phyloP scores from a whole-genome alignment of 2,797 vertebrate species.

The Bradypodion ventrale region DNA sequence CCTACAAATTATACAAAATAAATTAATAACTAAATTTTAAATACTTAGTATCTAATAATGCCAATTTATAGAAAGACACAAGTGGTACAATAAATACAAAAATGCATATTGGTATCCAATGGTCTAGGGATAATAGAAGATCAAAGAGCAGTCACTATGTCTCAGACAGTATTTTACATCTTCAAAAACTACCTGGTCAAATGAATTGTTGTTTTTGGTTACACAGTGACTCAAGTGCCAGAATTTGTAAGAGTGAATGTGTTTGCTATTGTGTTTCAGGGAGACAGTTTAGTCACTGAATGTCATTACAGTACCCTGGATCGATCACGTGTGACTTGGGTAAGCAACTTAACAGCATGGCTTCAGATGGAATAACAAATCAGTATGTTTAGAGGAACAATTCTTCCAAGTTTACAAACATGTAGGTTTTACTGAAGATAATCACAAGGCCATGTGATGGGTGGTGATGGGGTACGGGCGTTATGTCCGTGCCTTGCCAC shows the following conservation, averaged over 20 bases:
- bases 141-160: background rate
- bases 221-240: conserved; percentile 14
- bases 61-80: background rate
- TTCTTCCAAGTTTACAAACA: conserved; percentile 5
- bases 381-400: conserved; percentile 21
- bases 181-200: background rate
- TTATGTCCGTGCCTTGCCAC: too few relatives aligned
- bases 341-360: conserved; percentile 70
- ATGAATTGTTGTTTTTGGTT: conserved; percentile 9
- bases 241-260: conserved; percentile 38
- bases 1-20: too few relatives aligned
- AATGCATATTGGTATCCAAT: background rate
- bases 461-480: too few relatives aligned
- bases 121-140: background rate
- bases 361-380: conserved; percentile 1
- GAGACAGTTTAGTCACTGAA: conserved; percentile 87
- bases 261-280: conserved; percentile 74
- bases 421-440: background rate
- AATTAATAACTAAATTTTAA: background rate
- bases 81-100: background rate
- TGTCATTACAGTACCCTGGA: conserved; percentile 85
- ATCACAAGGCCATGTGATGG: background rate
- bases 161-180: background rate
- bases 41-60: background rate
- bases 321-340: conserved; percentile 86